These are phyloP conservation scores for Hemichromis elongatus DNA, from an alignment of 2,113 vertebrate species.

Conservation along the genomic window DNA sequence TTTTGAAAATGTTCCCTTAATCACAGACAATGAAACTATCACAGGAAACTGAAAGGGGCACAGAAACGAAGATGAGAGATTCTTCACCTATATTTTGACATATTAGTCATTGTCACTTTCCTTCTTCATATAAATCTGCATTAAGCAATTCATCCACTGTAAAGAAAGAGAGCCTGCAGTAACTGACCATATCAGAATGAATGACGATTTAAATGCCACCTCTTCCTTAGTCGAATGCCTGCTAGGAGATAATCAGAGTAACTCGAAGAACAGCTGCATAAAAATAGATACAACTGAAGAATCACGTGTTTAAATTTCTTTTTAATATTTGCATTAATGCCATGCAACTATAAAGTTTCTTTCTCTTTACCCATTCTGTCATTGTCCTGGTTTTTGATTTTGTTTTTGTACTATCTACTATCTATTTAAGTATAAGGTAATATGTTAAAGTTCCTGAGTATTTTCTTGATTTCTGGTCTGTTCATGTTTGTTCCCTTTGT, in stretches of 20 bases:
- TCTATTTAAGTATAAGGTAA: neutral
- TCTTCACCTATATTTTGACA: neutral
- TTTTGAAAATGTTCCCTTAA: constrained; percentile 7
- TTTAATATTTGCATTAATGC: neutral
- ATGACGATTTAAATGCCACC: neutral
- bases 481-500: neutral
- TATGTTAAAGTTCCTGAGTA: neutral
- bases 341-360: neutral
- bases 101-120: neutral
- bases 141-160: constrained; percentile 2
- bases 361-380: neutral
- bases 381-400: neutral
- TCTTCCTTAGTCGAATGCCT: neutral
- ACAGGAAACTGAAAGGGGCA: neutral
- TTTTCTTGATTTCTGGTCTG: neutral
- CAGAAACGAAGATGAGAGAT: neutral
- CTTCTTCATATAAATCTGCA: neutral
- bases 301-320: neutral
- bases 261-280: neutral
- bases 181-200: neutral
- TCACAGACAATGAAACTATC: constrained; percentile 17
- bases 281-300: neutral
- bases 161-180: constrained; percentile 7
- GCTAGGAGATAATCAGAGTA: neutral
- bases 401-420: neutral